phyloP scores from a whole-genome alignment of 2,797 vertebrate species.

The Champsocephalus esox region DNA sequence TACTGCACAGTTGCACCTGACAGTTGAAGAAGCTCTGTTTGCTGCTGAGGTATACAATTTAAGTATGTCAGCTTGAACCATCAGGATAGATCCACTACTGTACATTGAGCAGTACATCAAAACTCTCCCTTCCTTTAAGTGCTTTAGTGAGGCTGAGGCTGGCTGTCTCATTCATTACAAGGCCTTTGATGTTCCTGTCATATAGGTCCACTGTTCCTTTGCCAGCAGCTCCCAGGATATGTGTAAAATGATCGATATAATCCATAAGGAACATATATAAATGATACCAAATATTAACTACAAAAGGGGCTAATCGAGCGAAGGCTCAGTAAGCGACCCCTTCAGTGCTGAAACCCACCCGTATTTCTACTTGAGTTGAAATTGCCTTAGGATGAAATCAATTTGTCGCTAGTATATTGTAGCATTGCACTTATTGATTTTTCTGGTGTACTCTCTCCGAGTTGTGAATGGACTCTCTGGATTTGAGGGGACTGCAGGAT shows the following conservation, averaged over 20 bases:
- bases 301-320: constrained; percentile 69
- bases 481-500: constrained; percentile 66
- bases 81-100: constrained; percentile 23
- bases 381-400: constrained; percentile 84
- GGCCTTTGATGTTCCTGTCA: constrained; percentile 72
- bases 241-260: constrained; percentile 75
- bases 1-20: constrained; percentile 31
- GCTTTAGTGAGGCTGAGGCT: constrained; percentile 25
- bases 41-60: constrained; percentile 6
- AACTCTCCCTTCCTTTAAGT: constrained; percentile 35
- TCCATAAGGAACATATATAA: constrained; percentile 76
- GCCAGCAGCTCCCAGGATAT: constrained; percentile 60
- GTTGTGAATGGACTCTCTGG: constrained; percentile 74
- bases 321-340: constrained; percentile 63
- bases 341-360: constrained; percentile 59
- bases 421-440: constrained; percentile 86
- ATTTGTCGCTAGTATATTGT: constrained; percentile 85
- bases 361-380: constrained; percentile 65
- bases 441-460: constrained; percentile 55
- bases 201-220: constrained; percentile 62
- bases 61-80: constrained; percentile 36
- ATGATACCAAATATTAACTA: constrained; percentile 78
- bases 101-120: constrained; percentile 49
- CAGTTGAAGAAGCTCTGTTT: constrained; percentile 31
- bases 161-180: constrained; percentile 55